Evolutionary conservation across 1,140 invertebrate species (phyloP).

Genomic region (Drosophila lini): DNA sequence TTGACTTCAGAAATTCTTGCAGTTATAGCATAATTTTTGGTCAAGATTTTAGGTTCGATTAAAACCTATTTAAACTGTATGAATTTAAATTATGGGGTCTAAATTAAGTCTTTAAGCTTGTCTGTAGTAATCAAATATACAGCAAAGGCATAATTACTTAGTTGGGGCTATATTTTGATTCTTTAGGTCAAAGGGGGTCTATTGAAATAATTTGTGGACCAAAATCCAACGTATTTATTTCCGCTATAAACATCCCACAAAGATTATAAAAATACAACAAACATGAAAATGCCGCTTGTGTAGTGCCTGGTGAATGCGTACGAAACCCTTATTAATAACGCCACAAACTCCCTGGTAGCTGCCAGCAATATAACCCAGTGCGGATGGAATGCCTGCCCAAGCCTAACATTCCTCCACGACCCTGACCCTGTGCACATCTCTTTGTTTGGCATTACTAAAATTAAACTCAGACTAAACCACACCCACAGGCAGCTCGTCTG

Average conservation of each 20-base stretch:
- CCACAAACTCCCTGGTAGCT: conserved; percentile 19
- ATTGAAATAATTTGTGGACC: not conserved
- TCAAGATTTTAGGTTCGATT: too few species aligned
- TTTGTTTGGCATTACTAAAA: conserved; percentile 61
- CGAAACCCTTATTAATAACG: not conserved
- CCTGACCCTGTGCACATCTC: conserved; percentile 39
- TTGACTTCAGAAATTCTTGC: too few species aligned
- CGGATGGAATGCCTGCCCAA: conserved; percentile 17
- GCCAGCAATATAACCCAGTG: conserved; percentile 8
- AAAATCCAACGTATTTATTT: not conserved
- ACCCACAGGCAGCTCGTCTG: conserved; percentile 74
- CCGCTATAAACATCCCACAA: not conserved
- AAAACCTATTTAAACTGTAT: too few species aligned
- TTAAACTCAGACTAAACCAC: conserved; percentile 68
- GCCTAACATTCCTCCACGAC: not conserved
- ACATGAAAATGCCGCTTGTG: conserved; percentile 5
- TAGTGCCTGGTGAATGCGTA: conserved; percentile 3
- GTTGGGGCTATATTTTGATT: not conserved
- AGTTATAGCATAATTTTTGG: too few species aligned
- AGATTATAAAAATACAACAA: not conserved
- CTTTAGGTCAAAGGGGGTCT: not conserved
- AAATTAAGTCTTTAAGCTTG: not conserved
- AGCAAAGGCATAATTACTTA: not conserved
- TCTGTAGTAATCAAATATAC: not conserved
- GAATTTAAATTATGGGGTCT: not conserved